Base-by-base conservation (phyloP, 2,888 invertebrate species). In the Drosophila ustulata region DNA sequence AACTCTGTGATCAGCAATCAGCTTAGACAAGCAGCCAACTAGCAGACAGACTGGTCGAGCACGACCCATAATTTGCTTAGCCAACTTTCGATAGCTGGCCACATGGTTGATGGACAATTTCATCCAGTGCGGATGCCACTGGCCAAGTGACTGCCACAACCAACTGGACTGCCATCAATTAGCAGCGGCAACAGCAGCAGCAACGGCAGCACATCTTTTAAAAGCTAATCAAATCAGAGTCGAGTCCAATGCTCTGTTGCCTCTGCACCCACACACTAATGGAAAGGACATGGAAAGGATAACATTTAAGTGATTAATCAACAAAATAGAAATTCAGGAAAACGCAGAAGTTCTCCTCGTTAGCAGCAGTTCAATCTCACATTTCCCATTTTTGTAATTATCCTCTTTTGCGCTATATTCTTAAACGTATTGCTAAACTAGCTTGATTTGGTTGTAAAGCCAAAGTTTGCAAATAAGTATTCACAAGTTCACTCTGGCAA, bases 31-130 rank as follows among this genome's bases (percentile, higher is more conserved):
- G n/a, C 55, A 25, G 28, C 41, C 26, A 13, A 32, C 46, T 23
- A n/a, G n/a, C 37, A 34, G 34, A 23, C 32, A 9, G 25, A 37
- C 28, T 25, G 30, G 32, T 50, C 43, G 37, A 50, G 43, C 32
- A 39, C 41, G 28, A 63, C 46, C 46, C 55, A 59, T 68, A 68
- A 73, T 68, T 73, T 63, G 46, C 18, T 59, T 74, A 58, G 63
- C 55, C 72, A 72, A 66, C 61, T 75, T 50, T 71, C 34, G 79
- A 65, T 71, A 61, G 57, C 32, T 61, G 55, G 68, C 69, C 59
- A 56, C 66, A 55, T 26, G 37, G 46, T 26, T 50, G 37, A 26
- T 58, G 66, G 23, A 52, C 30, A 61, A 8, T 37, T 23, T 30
- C 32, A n/a, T n/a, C n/a, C n/a, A 32, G 43, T 55, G 32, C 55